Evolutionary conservation across 2,113 vertebrate species (phyloP), one percentile per base, ranked within the genome.

Genomic region (Salminus brasiliensis): DNA sequence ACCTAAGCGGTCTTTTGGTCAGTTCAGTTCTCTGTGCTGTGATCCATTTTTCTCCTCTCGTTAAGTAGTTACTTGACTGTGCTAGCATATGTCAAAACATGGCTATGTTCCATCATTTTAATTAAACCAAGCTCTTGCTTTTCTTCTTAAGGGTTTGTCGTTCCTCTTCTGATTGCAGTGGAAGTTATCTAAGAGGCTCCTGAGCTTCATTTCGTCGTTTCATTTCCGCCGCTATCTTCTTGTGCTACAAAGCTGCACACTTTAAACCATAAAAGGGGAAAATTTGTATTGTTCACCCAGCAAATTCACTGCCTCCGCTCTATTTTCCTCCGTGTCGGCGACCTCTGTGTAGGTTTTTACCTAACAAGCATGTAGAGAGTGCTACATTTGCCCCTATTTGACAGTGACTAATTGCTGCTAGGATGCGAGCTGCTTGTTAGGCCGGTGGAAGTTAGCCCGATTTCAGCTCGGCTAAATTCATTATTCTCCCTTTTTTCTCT

Each of bases 391-490:
- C 93, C 93, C 93, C 91, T 91, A 87, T 90, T 91, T 94, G 93
- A 94, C 93, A 94, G 91, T 93, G 92, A 94, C 92, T 93, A 94
- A 94, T 94, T 94, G 91, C 90, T 90, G 86, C 83, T 89, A 94
- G 90, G 87, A 92, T 91, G 91, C 90, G 84, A 90, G 88, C 89
- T 88, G 91, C 93, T 93, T 93, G 91, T 94, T 94, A 94, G 92
- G 91, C 89, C 86, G 89, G 90, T 86, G 86, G 83, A 92, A 85
- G 89, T 90, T 88, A 88, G 89, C 88, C 87, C 89, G 87, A 82
- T 85, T 89, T 88, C 90, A 90, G 87, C 78, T 81, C 45, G 78
- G 89, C 89, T 90, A 92, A 93, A 94, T 94, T 93, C 92, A 93
- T 94, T 93, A 92, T 93, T 92, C 91, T 84, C 86, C 85, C 85